Evolutionary conservation across 1,140 invertebrate genomes (phyloP).

Genomic region (Lepeophtheirus salmonis): DNA sequence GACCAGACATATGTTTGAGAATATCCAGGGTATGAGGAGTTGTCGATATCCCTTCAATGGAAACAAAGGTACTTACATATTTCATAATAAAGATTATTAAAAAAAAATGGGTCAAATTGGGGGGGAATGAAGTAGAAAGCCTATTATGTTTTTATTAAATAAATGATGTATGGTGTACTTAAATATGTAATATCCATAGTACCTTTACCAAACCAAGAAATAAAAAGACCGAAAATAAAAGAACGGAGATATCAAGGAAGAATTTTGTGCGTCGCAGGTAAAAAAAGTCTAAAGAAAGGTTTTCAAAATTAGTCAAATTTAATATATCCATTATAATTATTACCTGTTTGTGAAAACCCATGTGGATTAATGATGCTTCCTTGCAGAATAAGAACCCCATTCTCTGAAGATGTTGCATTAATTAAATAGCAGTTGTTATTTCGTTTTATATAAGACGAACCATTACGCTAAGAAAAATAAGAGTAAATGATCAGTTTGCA

Average conservation of each 20-base stretch:
- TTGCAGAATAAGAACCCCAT: neutral
- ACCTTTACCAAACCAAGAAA: neutral
- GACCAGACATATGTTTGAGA: neutral
- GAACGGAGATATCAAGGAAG: neutral
- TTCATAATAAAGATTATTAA: no score
- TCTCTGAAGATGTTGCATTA: no score
- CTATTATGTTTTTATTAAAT: no score
- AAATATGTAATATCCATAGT: neutral
- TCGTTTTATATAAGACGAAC: no score
- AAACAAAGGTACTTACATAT: no score
- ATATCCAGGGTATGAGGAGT: neutral
- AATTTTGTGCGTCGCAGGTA: neutral
- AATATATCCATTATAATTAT: no score
- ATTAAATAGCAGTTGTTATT: no score
- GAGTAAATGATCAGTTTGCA: no score
- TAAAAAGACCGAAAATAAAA: neutral
- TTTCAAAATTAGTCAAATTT: neutral
- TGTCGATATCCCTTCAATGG: neutral
- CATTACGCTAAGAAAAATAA: no score
- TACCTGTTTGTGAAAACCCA: neutral
- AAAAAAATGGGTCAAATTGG: no score
- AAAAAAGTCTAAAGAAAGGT: neutral
- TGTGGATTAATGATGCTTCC: neutral
- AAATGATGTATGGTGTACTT: no score
- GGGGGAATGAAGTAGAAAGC: no score